Evolutionary conservation across 2,888 invertebrate species (phyloP).

Genomic region (Barypeithes pellucidus): DNA sequence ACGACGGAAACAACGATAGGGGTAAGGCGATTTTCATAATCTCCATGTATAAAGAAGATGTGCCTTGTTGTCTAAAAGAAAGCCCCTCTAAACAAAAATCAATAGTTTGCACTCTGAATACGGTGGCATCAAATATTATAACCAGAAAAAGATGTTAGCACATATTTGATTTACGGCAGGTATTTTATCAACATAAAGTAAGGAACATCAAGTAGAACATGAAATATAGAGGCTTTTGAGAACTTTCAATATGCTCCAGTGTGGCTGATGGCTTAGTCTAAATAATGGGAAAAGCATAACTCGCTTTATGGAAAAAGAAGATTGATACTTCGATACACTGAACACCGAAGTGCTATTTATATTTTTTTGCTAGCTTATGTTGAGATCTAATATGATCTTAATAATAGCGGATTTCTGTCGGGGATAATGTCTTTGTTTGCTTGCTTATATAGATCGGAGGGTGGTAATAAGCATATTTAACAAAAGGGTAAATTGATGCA

Average conservation of each 20-base stretch:
- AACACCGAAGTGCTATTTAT: conserved; percentile 16
- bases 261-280: conserved; percentile 52
- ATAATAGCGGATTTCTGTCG: background rate
- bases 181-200: conserved; percentile 55
- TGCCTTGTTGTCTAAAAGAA: conserved; percentile 19
- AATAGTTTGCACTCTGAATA: conserved; percentile 42
- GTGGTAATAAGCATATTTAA: too few species aligned
- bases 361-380: conserved; percentile 3
- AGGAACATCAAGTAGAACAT: conserved; percentile 54
- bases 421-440: background rate
- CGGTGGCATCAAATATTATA: conserved; percentile 49
- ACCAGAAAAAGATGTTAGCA: conserved; percentile 54
- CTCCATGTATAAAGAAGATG: background rate
- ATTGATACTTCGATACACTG: conserved; percentile 39
- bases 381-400: background rate
- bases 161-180: conserved; percentile 53
- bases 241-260: conserved; percentile 53
- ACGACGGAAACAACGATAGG: too few species aligned
- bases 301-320: conserved; percentile 48
- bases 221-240: conserved; percentile 54
- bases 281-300: conserved; percentile 51
- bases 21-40: too few species aligned
- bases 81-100: conserved; percentile 42
- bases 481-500: too few species aligned
- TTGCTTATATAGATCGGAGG: background rate